These are phyloP conservation scores for Carettochelys insculpta DNA, from an alignment of 2,113 vertebrate genomes.

Conservation along the genomic window DNA sequence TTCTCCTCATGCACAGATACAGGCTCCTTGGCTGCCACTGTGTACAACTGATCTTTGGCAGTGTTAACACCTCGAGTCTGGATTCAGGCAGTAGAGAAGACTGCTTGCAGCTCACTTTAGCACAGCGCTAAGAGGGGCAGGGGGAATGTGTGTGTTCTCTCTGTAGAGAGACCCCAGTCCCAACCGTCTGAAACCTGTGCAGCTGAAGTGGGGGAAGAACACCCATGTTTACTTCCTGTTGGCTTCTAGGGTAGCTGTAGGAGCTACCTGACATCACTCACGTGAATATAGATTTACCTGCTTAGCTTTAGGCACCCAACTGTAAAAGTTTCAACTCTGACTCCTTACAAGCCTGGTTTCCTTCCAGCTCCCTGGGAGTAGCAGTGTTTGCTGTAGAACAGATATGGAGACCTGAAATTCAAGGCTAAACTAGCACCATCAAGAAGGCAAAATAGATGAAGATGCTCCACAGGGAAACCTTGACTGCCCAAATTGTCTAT, in stretches of 20 bases:
- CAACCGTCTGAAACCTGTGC: not conserved
- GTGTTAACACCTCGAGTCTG: conserved; percentile 4
- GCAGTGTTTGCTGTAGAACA: too few relatives aligned
- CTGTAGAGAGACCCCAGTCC: not conserved
- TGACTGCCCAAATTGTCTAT: not conserved
- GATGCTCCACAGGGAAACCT: not conserved
- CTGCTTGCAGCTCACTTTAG: not conserved
- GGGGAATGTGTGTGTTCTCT: not conserved
- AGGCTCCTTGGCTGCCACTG: not conserved
- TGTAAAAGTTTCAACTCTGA: not conserved
- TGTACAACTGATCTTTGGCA: not conserved
- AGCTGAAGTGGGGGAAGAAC: conserved; percentile 45
- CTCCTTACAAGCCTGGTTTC: not conserved
- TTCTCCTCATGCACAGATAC: not conserved
- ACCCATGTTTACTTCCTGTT: not conserved
- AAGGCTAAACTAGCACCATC: not conserved
- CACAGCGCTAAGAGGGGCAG: fast-evolving
- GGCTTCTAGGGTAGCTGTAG: not conserved
- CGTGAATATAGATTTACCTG: not conserved
- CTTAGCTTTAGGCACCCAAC: not conserved
- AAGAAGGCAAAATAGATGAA: not conserved
- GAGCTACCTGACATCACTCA: not conserved
- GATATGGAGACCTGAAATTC: not conserved
- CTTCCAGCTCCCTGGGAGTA: not conserved
- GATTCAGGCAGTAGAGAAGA: not conserved